These are phyloP conservation scores for Octopus sinensis DNA, from an alignment of 1,140 invertebrate genomes.

Conservation along the genomic window DNA sequence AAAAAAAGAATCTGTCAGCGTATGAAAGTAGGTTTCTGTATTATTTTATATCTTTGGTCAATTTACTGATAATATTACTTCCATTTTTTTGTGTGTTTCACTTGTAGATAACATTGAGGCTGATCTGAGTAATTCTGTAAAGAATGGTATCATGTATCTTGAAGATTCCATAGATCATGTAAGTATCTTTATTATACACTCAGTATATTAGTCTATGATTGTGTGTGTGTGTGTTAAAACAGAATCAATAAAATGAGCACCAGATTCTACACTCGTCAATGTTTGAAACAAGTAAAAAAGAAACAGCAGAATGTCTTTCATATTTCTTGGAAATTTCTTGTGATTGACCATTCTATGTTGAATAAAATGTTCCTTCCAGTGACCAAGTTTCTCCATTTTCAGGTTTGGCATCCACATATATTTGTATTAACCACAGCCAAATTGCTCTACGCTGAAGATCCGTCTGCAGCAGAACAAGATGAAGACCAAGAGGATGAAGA, in stretches of 20 bases:
- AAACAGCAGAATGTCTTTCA: too few species aligned
- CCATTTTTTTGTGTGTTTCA: constrained; percentile 5
- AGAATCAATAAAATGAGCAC: too few species aligned
- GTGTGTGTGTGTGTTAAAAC: too few species aligned
- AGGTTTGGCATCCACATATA: constrained; percentile 89
- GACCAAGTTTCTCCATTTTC: constrained; percentile 10
- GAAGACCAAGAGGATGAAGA: constrained; percentile 63
- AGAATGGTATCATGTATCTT: constrained; percentile 86
- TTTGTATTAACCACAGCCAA: constrained; percentile 89
- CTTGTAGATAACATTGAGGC: constrained; percentile 62
- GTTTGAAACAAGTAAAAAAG: too few species aligned
- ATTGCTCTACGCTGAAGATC: constrained; percentile 78
- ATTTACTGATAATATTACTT: too few species aligned
- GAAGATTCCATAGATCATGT: constrained; percentile 81
- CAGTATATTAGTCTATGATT: too few species aligned
- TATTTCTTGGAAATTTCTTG: too few species aligned
- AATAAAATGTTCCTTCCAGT: background rate
- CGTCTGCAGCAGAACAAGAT: constrained; percentile 55
- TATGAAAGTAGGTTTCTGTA: too few species aligned
- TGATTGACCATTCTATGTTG: too few species aligned
- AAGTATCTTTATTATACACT: constrained; percentile 18
- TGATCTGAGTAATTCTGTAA: constrained; percentile 83
- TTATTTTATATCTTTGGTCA: too few species aligned
- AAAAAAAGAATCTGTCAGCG: background rate
- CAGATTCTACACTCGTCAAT: too few species aligned